Evolutionary conservation across 1,140 invertebrate species (phyloP).

Genomic region (Lepidurus apus): DNA sequence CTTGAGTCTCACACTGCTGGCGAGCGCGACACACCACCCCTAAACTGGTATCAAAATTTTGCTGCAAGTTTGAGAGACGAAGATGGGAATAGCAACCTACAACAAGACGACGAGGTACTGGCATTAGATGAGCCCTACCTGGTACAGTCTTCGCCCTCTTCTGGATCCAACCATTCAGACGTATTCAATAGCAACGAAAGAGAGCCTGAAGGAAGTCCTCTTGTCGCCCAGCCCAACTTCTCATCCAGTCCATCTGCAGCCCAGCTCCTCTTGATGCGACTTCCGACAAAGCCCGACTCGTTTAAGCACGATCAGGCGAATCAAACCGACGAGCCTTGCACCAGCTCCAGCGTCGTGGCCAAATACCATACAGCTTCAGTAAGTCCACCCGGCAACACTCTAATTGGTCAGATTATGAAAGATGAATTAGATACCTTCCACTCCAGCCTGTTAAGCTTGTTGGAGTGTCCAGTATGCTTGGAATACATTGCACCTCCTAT

Average conservation of each 20-base stretch:
- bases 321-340: not conserved
- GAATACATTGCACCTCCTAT: slow-evolving; percentile 29
- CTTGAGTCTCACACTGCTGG: not conserved
- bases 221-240: not conserved
- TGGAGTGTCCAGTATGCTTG: slow-evolving; percentile 33
- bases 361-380: not conserved
- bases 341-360: not conserved
- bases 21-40: no score
- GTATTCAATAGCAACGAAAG: no score
- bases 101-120: no score
- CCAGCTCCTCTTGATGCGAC: not conserved
- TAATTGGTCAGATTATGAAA: not conserved
- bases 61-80: no score
- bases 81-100: no score
- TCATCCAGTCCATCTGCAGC: not conserved
- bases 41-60: no score
- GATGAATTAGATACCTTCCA: slow-evolving; percentile 19
- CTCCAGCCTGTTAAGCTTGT: slow-evolving; percentile 23
- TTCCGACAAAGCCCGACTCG: not conserved
- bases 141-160: no score
- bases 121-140: no score
- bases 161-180: no score
- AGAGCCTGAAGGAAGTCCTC: no score
- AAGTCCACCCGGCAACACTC: not conserved
- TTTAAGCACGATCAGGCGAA: not conserved